Base-by-base conservation (phyloP, 2,888 invertebrate species). In the Oligia latruncula region DNA sequence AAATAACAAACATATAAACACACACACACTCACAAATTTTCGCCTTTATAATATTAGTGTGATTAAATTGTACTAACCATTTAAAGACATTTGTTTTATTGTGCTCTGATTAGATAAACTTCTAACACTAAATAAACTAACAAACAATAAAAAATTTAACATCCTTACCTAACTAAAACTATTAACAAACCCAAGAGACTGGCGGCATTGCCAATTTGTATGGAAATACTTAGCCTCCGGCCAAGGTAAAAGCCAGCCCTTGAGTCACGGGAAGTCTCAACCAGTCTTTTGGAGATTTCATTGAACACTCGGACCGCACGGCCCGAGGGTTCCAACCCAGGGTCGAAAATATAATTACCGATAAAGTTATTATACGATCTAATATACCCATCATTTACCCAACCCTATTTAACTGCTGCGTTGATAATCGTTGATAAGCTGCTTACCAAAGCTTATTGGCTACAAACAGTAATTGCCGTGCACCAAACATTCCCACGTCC, bases 401-500 rank as follows among this genome's bases (percentile, higher is more conserved):
- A 43, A 60, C 0, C 15, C 13, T 13, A 52, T 74, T 40, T 20
- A n/a, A 52, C 72, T 40, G 40, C 2, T 4, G n/a, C 4, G 4
- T 49, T 35, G 49, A 9, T 58, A 70, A 6, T 13, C 43, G 11
- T 29, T 29, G 43, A 23, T 79, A 68, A 55, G 35, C 62, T 46
- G 67, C 55, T 68, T 35, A 62, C 23, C 11, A 9, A 23, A 40
- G 4, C 60, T 17, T 35, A 66, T 55, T 75, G 29, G 17, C 40
- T 40, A 35, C 13, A 40, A 35, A 60, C 58, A 62, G 49, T 62
- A 80, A 83, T 76, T 66, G 49, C 9, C 13, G 68, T 52, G 20
- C 65, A 49, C 29, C 11, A 6, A 75, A 78, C 73, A 73, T 52
- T 62, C 17, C 40, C 40, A n/a, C 62, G 29, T 52, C 35, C 62